Percentiles rank a stretch among this genome's conserved stretches.
These are phyloP conservation scores for Glomeris marginata DNA, from an alignment of 2,888 invertebrate genomes.

Conservation along the genomic window DNA sequence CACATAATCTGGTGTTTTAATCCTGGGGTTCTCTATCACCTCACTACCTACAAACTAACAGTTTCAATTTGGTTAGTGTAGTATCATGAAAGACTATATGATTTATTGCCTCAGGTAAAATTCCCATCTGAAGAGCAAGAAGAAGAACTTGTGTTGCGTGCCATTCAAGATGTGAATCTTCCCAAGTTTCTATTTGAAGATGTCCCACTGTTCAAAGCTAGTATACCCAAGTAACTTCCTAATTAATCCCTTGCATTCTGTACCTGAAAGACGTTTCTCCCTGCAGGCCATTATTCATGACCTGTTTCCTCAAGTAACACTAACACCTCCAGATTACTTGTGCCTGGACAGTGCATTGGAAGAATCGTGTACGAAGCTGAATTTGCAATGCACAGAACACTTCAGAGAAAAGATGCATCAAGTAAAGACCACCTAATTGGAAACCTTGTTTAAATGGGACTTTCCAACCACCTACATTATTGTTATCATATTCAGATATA, in stretches of 20 bases:
- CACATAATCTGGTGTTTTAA: no score
- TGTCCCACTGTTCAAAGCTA: conserved; percentile 27
- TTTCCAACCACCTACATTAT: not conserved
- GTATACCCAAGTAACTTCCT: not conserved
- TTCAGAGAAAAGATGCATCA: conserved; percentile 53
- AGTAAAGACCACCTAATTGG: conserved; percentile 19
- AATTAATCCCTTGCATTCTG: not conserved
- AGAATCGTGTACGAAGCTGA: conserved; percentile 30
- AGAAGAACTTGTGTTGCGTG: conserved; percentile 33
- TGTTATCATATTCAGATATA: conserved; percentile 26
- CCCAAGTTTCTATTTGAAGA: conserved; percentile 36
- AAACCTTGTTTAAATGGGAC: not conserved
- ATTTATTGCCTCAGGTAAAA: no score
- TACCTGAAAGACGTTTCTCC: not conserved
- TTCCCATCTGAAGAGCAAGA: conserved; percentile 27
- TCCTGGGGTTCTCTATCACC: no score
- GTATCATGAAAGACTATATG: no score
- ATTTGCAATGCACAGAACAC: conserved; percentile 58
- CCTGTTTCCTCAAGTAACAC: conserved; percentile 31
- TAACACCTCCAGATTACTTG: conserved; percentile 33
- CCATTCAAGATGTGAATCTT: conserved; percentile 35
- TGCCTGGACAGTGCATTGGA: conserved; percentile 28
- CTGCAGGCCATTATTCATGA: conserved; percentile 34
- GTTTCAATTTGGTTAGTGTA: no score
- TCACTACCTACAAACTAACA: no score